Evolutionary conservation across 1,140 invertebrate species (phyloP), one percentile per base, ranked within the genome.

Genomic region (Lineus longissimus): DNA sequence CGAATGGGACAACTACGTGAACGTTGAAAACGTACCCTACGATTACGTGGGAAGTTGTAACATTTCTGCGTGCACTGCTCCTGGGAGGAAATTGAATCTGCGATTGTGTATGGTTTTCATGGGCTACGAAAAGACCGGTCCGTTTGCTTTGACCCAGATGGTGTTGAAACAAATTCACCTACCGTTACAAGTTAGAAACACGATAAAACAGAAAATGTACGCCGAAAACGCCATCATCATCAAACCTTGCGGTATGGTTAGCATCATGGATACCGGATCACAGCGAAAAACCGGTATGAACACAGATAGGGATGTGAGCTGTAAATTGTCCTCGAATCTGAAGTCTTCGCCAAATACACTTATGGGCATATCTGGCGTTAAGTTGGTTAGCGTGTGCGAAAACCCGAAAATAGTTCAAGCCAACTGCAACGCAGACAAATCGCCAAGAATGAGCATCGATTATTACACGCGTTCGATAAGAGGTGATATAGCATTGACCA

Each of bases 41-140:
- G 47, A 51, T 51, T 51, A 51, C 25, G 47, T 51, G 47, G 47
- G 47, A 23, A 51, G 47, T n/a, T 51, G 47, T n/a, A 51, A 51
- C 47, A n/a, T 51, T 4, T 4, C 47, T n/a, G n/a, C 6, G 6
- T 51, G 47, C 25, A n/a, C 47, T 51, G 6, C n/a, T 7, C 47
- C 47, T n/a, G 47, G 47, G n/a, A 19, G 47, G n/a, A 51, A 51
- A 27, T 51, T 51, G 6, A 51, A 51, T n/a, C 47, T 51, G 47
- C 47, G 47, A 7, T 51, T 51, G 47, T 51, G 47, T n/a, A 51
- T 51, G 47, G 47, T 51, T 51, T 51, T 51, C 47, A 51, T 51
- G 47, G 47, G 47, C 47, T 51, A 51, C n/a, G 47, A 51, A n/a
- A 51, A 51, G 47, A 51, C 47, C 25, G 47, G 47, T 6, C 47